Conservation (phyloP, 2,888 invertebrate genomes). For the Pogonocherus hispidulus region DNA sequence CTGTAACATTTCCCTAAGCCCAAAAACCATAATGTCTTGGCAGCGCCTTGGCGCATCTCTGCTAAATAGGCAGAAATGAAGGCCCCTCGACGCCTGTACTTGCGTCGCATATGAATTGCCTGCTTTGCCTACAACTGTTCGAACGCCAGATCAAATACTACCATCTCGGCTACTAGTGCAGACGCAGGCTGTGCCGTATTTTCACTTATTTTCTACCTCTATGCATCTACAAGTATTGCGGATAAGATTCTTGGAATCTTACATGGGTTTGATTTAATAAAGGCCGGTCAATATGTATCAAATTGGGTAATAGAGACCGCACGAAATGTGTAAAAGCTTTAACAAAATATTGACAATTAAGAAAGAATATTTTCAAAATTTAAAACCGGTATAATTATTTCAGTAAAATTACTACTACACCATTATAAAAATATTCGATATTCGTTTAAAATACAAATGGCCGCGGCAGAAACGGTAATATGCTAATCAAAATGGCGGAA, state of each 20-base stretch:
- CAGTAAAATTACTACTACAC: too few species aligned
- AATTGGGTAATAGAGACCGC: too few species aligned
- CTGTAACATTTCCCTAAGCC: constrained; percentile 50
- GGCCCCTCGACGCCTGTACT: constrained; percentile 55
- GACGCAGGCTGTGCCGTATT: background rate
- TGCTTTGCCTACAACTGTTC: constrained; percentile 51
- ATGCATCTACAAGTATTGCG: background rate
- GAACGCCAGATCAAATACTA: constrained; percentile 42
- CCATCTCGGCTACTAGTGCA: constrained; percentile 2
- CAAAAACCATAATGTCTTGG: constrained; percentile 47
- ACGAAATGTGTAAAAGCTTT: too few species aligned
- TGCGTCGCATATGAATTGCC: constrained; percentile 59
- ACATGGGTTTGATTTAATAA: background rate
- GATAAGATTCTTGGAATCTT: background rate
- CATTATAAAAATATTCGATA: too few species aligned
- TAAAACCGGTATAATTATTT: too few species aligned
- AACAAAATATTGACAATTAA: too few species aligned
- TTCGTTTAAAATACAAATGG: constrained; percentile 19
- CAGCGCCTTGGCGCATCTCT: constrained; percentile 56
- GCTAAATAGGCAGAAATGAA: constrained; percentile 63
- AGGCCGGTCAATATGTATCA: background rate
- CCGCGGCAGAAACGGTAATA: constrained; percentile 24
- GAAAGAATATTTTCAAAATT: too few species aligned
- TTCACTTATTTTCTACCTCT: constrained; percentile 11
- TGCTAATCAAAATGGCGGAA: constrained; percentile 30